phyloP scores from a whole-genome alignment of 2,888 invertebrate species.

The Lepidocyrtinus sp. region DNA sequence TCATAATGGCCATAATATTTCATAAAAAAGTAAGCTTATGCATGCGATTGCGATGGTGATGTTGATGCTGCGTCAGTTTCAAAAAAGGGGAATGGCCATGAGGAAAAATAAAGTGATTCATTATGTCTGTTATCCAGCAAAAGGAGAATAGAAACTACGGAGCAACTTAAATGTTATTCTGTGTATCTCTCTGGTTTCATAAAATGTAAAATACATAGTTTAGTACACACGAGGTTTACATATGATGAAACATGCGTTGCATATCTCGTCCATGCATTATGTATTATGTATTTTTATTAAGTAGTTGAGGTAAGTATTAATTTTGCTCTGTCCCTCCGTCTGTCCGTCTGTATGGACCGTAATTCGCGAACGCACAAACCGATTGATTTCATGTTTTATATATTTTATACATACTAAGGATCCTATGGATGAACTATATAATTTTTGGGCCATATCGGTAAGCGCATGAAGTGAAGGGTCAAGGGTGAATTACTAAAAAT shows the following conservation, averaged over 20 bases:
- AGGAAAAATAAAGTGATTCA: neutral
- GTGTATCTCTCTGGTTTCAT: neutral
- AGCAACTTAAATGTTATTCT: neutral
- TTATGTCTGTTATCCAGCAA: neutral
- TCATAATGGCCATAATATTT: constrained; percentile 57
- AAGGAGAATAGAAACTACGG: neutral
- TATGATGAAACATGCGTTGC: too few species aligned
- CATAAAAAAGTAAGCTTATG: constrained; percentile 22
- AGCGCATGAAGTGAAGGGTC: too few species aligned
- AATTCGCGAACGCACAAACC: too few species aligned
- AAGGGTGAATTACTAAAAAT: too few species aligned
- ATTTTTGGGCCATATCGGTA: too few species aligned
- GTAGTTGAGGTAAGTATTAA: too few species aligned
- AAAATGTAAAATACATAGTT: neutral
- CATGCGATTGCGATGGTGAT: neutral
- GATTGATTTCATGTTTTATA: too few species aligned
- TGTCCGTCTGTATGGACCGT: too few species aligned
- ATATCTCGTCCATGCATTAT: neutral
- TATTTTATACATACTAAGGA: too few species aligned
- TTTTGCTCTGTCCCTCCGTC: too few species aligned
- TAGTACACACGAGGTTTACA: too few species aligned
- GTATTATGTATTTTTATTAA: neutral
- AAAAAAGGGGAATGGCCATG: neutral
- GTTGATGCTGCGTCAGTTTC: neutral
- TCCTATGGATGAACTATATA: too few species aligned